Conservation (phyloP, 1,140 invertebrate genomes). For the Maconellicoccus hirsutus region DNA sequence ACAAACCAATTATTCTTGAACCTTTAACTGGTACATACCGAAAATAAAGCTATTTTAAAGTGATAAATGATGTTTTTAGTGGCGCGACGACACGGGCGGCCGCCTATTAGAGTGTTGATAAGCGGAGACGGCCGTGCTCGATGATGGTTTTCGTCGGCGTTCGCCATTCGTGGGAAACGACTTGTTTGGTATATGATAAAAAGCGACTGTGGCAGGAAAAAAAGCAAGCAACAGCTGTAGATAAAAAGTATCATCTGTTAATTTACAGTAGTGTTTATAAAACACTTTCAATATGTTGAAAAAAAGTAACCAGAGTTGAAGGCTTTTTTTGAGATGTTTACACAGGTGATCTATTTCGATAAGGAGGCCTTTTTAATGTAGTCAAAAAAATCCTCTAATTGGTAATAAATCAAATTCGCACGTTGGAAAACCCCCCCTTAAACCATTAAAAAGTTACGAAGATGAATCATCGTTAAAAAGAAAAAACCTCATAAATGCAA, state of each 20-base stretch:
- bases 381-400: not conserved
- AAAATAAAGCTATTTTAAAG: not conserved
- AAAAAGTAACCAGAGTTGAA: too few relatives aligned
- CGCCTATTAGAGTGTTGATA: not conserved
- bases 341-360: not conserved
- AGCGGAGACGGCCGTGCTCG: not conserved
- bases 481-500: not conserved
- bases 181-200: not conserved
- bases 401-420: not conserved
- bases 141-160: too few relatives aligned
- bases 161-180: too few relatives aligned
- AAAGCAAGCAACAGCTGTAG: not conserved
- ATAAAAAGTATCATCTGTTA: slow-evolving; percentile 9
- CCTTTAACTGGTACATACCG: too few relatives aligned
- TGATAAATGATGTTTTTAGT: not conserved
- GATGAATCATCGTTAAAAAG: slow-evolving; percentile 4
- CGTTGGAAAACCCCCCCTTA: not conserved
- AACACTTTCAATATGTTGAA: not conserved
- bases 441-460: not conserved
- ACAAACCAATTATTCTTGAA: too few relatives aligned
- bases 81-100: not conserved
- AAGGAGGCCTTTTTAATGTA: not conserved
- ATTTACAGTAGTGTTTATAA: not conserved
- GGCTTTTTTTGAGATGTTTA: not conserved
- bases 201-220: not conserved